A percentile compares a stretch with the other conserved stretches of the same genome.
These are phyloP conservation scores for Dilophus febrilis DNA, from an alignment of 2,888 invertebrate species.

Conservation along the genomic window DNA sequence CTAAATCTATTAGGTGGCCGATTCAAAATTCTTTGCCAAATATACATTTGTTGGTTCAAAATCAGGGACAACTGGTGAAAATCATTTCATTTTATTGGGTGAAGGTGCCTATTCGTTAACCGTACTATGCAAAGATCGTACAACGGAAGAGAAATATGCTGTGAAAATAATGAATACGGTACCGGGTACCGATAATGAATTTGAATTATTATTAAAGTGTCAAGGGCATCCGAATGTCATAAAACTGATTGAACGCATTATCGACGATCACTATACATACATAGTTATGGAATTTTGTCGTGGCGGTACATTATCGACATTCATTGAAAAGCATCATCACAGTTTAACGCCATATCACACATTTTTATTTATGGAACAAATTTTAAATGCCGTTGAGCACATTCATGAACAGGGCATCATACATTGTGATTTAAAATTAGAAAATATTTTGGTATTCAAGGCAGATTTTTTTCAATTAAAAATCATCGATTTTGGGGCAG, in stretches of 20 bases:
- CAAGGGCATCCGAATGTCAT: slow-evolving; percentile 84
- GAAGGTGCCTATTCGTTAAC: slow-evolving; percentile 84
- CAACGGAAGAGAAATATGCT: slow-evolving; percentile 60
- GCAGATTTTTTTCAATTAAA: slow-evolving; percentile 35
- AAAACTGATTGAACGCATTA: slow-evolving; percentile 61
- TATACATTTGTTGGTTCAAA: slow-evolving; percentile 55
- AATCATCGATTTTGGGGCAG: slow-evolving; percentile 94
- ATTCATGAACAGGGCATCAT: slow-evolving; percentile 75
- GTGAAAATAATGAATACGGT: slow-evolving; percentile 48
- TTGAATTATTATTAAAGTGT: slow-evolving; percentile 61
- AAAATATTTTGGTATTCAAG: slow-evolving; percentile 39
- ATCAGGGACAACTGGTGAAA: no score
- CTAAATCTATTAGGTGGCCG: not conserved
- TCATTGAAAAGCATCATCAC: no score
- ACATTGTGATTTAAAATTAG: slow-evolving; percentile 89
- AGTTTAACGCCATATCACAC: slow-evolving; percentile 45
- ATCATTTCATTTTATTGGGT: no score
- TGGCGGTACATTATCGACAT: slow-evolving; percentile 80
- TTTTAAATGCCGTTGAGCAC: slow-evolving; percentile 67
- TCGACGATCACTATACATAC: slow-evolving; percentile 76
- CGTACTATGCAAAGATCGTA: slow-evolving; percentile 56
- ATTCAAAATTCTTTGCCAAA: slow-evolving; percentile 71
- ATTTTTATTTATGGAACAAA: slow-evolving; percentile 54
- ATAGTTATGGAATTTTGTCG: slow-evolving; percentile 71
- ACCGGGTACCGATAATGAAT: slow-evolving; percentile 35